These are phyloP conservation scores for Psix sp. DNA, from an alignment of 1,140 invertebrate species.

Conservation along the genomic window DNA sequence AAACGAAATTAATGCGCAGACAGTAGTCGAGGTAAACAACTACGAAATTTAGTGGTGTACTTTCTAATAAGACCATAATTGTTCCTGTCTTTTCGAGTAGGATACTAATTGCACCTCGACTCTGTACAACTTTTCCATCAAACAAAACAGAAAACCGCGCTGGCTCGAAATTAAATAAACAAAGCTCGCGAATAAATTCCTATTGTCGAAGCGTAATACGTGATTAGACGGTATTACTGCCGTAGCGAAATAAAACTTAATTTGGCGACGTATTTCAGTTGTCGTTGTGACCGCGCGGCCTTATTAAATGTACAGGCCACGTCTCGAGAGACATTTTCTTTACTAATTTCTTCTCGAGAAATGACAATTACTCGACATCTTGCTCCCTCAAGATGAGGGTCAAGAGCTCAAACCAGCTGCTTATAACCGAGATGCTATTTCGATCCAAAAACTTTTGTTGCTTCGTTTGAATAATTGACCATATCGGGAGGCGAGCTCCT, in stretches of 20 bases:
- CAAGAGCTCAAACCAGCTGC: conserved; percentile 45
- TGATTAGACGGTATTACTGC: conserved; percentile 10
- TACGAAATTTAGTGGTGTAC: background rate
- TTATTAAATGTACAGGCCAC: conserved; percentile 26
- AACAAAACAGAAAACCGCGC: background rate
- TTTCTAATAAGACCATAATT: conserved; percentile 12
- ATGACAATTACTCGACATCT: conserved; percentile 48
- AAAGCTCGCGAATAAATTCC: conserved; percentile 9
- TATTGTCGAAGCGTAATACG: conserved; percentile 11
- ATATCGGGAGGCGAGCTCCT: background rate
- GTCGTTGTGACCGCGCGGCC: conserved; percentile 13
- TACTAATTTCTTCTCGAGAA: conserved; percentile 41
- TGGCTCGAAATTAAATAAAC: background rate
- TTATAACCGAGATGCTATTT: conserved; percentile 23
- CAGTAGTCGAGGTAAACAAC: background rate
- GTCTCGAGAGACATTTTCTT: conserved; percentile 44
- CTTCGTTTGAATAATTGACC: conserved; percentile 12
- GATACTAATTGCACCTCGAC: too few species aligned
- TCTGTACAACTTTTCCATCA: conserved; percentile 14
- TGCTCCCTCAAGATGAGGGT: conserved; percentile 47
- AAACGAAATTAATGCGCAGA: conserved; percentile 1
- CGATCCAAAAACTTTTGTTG: background rate
- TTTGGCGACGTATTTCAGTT: conserved; percentile 19
- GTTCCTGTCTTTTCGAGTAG: too few species aligned
- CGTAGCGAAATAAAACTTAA: conserved; percentile 22